These are phyloP conservation scores for Aphaenogaster rudis DNA, from an alignment of 1,140 invertebrate species.

Conservation along the genomic window DNA sequence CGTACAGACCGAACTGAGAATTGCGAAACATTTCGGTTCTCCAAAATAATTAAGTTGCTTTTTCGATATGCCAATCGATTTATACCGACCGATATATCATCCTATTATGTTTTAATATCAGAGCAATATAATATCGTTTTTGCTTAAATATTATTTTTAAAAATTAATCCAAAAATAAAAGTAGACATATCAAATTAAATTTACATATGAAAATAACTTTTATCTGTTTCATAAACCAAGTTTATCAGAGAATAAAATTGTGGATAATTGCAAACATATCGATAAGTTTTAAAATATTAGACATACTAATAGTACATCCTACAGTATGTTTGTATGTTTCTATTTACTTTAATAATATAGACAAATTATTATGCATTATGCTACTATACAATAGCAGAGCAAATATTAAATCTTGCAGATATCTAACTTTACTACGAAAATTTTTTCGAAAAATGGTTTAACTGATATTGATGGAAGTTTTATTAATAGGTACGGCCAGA, in stretches of 20 bases:
- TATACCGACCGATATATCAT: neutral
- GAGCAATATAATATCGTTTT: neutral
- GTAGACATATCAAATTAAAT: neutral
- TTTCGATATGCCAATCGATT: neutral
- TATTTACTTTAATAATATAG: neutral
- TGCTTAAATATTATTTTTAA: neutral
- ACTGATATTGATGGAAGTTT: conserved; percentile 50
- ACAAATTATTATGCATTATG: neutral
- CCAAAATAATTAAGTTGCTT: neutral
- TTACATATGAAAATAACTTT: neutral
- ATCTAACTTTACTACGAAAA: neutral
- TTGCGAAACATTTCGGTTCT: neutral
- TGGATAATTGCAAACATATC: neutral
- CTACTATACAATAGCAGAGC: neutral
- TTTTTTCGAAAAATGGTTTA: conserved; percentile 44
- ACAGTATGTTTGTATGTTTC: neutral
- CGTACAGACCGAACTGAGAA: conserved; percentile 1
- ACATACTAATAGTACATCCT: neutral
- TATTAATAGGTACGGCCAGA: conserved; percentile 40
- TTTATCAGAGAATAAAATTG: neutral
- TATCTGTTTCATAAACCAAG: neutral
- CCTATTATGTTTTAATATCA: neutral
- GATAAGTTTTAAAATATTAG: neutral
- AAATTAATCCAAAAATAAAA: neutral
- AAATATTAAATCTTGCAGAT: conserved; percentile 42